These are phyloP conservation scores for Artibeus jamaicensis DNA, from an alignment of 2,797 vertebrate genomes.

Conservation along the genomic window DNA sequence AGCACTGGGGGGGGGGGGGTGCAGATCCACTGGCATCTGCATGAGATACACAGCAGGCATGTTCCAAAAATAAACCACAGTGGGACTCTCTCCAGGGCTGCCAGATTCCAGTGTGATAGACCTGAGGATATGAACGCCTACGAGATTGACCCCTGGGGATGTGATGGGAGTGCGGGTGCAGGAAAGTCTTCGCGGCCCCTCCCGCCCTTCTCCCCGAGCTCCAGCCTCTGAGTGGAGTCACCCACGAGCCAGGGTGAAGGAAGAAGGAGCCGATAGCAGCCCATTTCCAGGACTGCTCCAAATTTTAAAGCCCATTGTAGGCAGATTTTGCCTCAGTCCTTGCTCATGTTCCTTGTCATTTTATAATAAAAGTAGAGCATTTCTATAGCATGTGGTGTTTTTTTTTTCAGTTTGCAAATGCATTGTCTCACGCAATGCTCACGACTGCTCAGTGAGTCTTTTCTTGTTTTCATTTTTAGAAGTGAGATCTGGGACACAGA, in stretches of 20 bases:
- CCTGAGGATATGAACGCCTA: too few species aligned
- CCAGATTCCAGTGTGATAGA: neutral
- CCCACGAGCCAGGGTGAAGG: neutral
- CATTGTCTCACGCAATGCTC: neutral
- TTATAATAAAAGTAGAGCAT: neutral
- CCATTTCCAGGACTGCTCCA: neutral
- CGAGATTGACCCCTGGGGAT: rapidly evolving
- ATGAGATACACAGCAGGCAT: rapidly evolving
- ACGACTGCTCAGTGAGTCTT: neutral
- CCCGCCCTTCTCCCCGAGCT: rapidly evolving
- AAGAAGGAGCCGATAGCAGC: neutral
- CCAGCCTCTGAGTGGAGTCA: neutral
- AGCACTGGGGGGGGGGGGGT: neutral
- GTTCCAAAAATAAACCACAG: neutral
- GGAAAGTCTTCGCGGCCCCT: rapidly evolving
- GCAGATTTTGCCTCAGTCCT: neutral
- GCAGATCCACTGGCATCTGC: too few species aligned
- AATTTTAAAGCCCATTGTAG: rapidly evolving
- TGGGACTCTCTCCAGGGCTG: neutral
- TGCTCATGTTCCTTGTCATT: neutral
- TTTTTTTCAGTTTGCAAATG: neutral
- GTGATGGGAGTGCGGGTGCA: rapidly evolving
- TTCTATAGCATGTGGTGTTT: neutral
- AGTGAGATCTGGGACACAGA: neutral
- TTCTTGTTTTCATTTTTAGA: neutral